Base-by-base conservation (phyloP, 2,113 vertebrate genomes). In the Cheilinus undulatus region DNA sequence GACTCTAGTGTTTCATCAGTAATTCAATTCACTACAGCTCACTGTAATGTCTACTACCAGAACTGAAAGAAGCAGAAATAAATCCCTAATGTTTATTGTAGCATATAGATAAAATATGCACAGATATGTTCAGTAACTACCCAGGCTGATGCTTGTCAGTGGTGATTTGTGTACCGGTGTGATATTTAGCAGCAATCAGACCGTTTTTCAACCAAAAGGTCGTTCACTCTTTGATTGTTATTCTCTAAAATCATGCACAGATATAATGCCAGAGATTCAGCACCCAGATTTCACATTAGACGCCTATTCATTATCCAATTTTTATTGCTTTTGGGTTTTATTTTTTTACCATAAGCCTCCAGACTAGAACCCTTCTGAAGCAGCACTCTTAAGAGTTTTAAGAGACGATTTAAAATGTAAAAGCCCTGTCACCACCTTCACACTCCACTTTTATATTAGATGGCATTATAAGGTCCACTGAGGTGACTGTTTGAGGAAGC, bases 11-110 rank as follows among this genome's bases (percentile, higher is more conserved):
- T 40, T 67, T 53, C 19, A 88, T 81, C 82, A 79, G 79, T 89
- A 84, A 91, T 86, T 88, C 82, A 86, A 76, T 81, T 88, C 84
- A 80, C 68, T 82, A 88, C 77, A 89, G 73, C 76, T 84, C 71
- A 70, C 81, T 78, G 67, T 88, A 72, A 73, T 77, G 76, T 90
- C 88, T 87, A 80, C 67, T 87, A 73, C 28, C 70, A 52, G 59
- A 78, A 73, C 17, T 79, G 80, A 82, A 84, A 17, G 14, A 82
- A 67, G 58, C 34, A 64, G 40, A 87, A 88, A 85, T 78, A 84
- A 82, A 65, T 67, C 61, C 78, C 54, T 22, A 83, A 74, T 78
- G 53, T 84, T 79, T 66, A 72, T 72, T 42, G 71, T 87, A 69
- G 82, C 86, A 88, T 82, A 89, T 76, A 32, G n/a, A 20, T 22